Base-by-base conservation (phyloP, 2,797 vertebrate species). In the Okamejei kenojei region DNA sequence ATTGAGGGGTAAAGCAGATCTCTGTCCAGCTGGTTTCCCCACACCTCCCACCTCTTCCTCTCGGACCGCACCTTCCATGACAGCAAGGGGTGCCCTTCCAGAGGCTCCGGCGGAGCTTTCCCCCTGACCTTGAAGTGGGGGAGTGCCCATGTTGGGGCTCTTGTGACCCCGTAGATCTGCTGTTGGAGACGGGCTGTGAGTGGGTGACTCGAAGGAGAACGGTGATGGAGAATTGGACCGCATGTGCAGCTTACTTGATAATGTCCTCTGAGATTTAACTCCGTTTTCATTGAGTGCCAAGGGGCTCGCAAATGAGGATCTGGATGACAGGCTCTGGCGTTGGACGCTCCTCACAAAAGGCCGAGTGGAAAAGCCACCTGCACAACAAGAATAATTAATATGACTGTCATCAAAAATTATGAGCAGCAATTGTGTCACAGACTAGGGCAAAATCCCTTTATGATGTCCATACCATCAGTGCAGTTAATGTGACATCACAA, bases 271-370 rank as follows among this genome's bases (percentile, higher is more conserved):
- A 0, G 98, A 98, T 71, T 98, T 97, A 74, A 97, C 96, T 21
- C 98, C 98, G 0, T 97, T 97, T 93, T 99, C 99, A 11, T 96
- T 98, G 94, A 96, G 95, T n/a, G 98, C 97, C 95, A 99, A 95
- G 0, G 98, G 99, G 94, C 99, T 99, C 93, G 98, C 97, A 26
- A 99, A 96, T n/a, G 99, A 99, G 0, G 98, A 99, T 93, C 98
- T 95, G 61, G 98, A 98, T 0, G 98, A 99, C 94, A 97, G 94
- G 95, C 98, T 99, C 96, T 99, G 99, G 23, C 97, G 98, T 82
- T 99, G 98, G 74, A 99, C 99, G 45, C 99, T 99, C 94, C 98
- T 96, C 93, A 99, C 98, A 71, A 99, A 99, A 0, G 99, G 98
- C 0, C 98, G 98, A 1, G 98, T 97, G 0, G 98, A 99, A 96